Base-by-base conservation (phyloP, 2,888 invertebrate species). In the Serrognathus titanus region DNA sequence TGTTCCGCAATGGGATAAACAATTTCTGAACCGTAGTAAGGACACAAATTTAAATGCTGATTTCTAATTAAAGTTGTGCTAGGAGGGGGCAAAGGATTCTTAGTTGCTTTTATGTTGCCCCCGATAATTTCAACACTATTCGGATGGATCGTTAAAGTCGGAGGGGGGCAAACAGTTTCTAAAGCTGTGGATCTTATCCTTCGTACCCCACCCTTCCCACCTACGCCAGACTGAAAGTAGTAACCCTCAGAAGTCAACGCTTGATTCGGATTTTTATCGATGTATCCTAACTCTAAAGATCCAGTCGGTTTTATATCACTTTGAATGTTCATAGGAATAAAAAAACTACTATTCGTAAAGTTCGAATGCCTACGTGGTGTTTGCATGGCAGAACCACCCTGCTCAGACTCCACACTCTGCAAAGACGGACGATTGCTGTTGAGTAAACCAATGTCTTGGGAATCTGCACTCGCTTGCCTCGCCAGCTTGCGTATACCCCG, bases 1-100 rank as follows among this genome's bases (percentile, higher is more conserved):
- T 90, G 90, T 77, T 92, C 92, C 1, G 89, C 91, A 65, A 92
- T 92, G 3, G 92, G 91, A 75, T 92, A 91, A 1, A 90, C 85
- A 56, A 89, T 88, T 75, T 90, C 89, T 1, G 89, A 88, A 10
- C 88, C 87, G 65, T 86, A 87, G 65, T 83, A 84, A 1, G 86
- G 85, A 67, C 86, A 88, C 11, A 88, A 75, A 71, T 87, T 88
- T 31, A 87, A 77, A 71, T 88, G 88, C 40, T 87, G 87, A 60
- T 88, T 88, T 7, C 88, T 79, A 2, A 86, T 86, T 53, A 88
- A 75, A 67, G 85, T 83, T 67, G 85, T 86, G 69, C 88, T 88
- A 13, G 88, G 88, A 6, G 88, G 88, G 12, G 88, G 88, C 59
- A 88, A 78, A 3, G 87, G 87, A 74, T 87, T 87, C 65, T 85